Percentiles rank a stretch among this genome's conserved stretches.
Conservation (phyloP, 2,113 vertebrate species). For the Sander vitreus region DNA sequence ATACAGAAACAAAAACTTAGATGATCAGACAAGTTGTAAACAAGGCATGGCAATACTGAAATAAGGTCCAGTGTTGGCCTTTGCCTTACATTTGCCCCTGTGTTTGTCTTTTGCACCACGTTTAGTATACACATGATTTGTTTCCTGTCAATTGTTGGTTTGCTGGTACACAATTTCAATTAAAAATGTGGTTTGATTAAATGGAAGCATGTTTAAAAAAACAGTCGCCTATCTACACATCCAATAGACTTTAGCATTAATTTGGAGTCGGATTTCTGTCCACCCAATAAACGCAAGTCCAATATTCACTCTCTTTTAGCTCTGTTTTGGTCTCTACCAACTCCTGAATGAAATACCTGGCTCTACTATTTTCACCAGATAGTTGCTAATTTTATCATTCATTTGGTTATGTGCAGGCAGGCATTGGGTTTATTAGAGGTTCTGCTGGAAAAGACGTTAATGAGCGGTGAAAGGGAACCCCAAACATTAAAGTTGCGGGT, state of each 20-base stretch:
- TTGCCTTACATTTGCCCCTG: neutral
- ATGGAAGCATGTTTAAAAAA: neutral
- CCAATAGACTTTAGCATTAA: neutral
- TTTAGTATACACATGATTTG: neutral
- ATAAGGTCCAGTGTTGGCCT: neutral
- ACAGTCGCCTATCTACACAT: neutral
- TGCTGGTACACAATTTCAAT: neutral
- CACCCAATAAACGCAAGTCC: neutral
- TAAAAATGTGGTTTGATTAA: neutral
- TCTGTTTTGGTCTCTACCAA: too few species aligned
- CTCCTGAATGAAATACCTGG: too few species aligned
- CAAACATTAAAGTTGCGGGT: neutral
- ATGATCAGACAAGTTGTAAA: neutral
- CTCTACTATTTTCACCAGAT: neutral
- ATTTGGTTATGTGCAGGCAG: neutral
- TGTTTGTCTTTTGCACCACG: neutral
- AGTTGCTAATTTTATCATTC: neutral
- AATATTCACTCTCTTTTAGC: neutral
- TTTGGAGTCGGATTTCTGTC: neutral
- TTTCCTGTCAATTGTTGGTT: neutral
- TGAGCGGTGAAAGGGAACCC: neutral
- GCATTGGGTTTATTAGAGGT: neutral
- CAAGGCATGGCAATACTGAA: neutral
- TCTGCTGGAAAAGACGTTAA: neutral
- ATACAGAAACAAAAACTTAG: neutral